A percentile compares a stretch with the other conserved stretches of the same genome.
These are phyloP conservation scores for Thomomys bottae DNA, from an alignment of 2,113 vertebrate species.

Conservation along the genomic window DNA sequence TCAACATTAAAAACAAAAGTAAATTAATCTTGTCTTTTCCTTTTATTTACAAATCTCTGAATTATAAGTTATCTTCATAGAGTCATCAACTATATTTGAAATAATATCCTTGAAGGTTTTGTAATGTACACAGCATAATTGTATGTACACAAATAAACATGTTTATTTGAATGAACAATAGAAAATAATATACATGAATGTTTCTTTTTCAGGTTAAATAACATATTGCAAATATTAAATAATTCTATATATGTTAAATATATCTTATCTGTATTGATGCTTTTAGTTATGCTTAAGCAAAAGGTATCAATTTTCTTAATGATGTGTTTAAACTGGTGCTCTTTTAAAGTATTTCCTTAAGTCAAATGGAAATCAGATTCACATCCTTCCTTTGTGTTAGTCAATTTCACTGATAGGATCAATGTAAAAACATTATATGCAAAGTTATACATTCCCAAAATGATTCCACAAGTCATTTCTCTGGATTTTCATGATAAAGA, in stretches of 20 bases:
- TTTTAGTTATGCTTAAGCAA: neutral
- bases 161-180: neutral
- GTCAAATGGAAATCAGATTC: neutral
- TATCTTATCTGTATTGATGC: neutral
- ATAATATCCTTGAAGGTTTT: neutral
- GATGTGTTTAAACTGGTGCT: neutral
- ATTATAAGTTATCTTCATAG: neutral
- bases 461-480: neutral
- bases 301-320: neutral
- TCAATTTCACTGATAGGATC: neutral
- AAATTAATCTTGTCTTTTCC: neutral
- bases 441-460: neutral
- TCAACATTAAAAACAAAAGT: neutral
- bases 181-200: neutral
- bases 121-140: neutral
- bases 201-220: neutral
- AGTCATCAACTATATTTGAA: neutral
- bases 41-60: neutral
- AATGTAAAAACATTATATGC: neutral
- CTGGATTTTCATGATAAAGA: neutral
- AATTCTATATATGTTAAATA: neutral
- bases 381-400: neutral
- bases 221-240: neutral
- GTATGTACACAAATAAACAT: neutral
- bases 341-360: neutral